Percentiles rank a stretch among this genome's conserved stretches.
Conservation (phyloP, 2,113 vertebrate species). For the Meleagris gallopavo region DNA sequence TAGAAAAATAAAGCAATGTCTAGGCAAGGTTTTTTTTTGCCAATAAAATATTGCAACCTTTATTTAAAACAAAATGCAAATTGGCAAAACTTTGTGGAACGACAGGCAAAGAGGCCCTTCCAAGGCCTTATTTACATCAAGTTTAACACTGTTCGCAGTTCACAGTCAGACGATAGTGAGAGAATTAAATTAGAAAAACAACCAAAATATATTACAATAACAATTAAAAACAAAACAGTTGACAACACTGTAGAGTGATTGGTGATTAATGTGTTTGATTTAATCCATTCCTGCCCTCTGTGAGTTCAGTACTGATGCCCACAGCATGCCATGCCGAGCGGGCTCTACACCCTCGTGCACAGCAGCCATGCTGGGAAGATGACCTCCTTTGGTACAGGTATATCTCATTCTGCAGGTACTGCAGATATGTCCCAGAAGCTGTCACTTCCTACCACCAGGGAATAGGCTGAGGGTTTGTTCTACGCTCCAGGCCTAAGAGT, state of each 20-base stretch:
- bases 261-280: slow-evolving; percentile 56
- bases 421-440: neutral
- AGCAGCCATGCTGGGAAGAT: neutral
- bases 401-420: neutral
- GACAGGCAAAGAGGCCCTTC: slow-evolving; percentile 76
- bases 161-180: slow-evolving; percentile 97
- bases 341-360: neutral
- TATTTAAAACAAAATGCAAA: slow-evolving; percentile 85
- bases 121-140: slow-evolving; percentile 94
- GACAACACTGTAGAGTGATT: slow-evolving; percentile 82
- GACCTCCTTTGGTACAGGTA: slow-evolving; percentile 71
- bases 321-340: neutral
- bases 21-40: slow-evolving; percentile 57
- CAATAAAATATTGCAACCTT: slow-evolving; percentile 86
- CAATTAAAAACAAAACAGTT: slow-evolving; percentile 84
- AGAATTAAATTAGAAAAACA: slow-evolving; percentile 96
- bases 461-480: neutral
- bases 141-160: slow-evolving; percentile 99
- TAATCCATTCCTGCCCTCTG: slow-evolving; percentile 38
- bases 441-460: neutral
- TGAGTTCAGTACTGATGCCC: neutral
- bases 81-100: slow-evolving; percentile 80
- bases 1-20: neutral
- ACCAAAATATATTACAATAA: slow-evolving; percentile 92
- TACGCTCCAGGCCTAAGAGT: neutral